Conservation (phyloP, 2,797 vertebrate genomes). For the Phalanger gymnotis region DNA sequence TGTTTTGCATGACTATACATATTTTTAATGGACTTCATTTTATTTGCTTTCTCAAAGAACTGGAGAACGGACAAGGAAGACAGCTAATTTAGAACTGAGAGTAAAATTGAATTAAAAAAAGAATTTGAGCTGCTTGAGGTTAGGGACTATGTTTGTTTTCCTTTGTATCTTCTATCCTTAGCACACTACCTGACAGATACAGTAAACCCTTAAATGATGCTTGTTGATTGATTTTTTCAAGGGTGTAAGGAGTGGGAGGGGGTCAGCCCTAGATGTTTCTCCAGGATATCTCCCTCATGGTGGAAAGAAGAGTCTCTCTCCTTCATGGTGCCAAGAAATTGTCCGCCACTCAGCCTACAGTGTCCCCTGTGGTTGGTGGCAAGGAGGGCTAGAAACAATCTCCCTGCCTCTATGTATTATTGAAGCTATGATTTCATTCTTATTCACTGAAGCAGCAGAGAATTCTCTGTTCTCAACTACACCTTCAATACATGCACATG, state of each 20-base stretch:
- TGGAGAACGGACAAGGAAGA: not conserved
- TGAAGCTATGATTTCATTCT: too few species aligned
- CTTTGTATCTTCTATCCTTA: not conserved
- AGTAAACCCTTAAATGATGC: not conserved
- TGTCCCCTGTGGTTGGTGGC: not conserved
- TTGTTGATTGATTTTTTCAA: not conserved
- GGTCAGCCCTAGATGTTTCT: not conserved
- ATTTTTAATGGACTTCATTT: not conserved
- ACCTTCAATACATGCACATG: not conserved
- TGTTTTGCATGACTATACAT: not conserved
- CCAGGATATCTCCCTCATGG: not conserved
- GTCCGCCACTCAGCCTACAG: not conserved
- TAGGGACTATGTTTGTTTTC: not conserved
- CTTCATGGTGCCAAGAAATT: not conserved
- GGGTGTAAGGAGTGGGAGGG: not conserved
- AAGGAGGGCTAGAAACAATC: not conserved
- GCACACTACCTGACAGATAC: not conserved
- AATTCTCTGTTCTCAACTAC: not conserved
- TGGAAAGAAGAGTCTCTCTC: not conserved
- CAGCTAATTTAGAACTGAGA: not conserved
- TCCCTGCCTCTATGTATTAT: too few species aligned
- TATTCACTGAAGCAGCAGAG: not conserved
- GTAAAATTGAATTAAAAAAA: not conserved
- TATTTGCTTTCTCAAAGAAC: not conserved
- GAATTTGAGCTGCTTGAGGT: not conserved